These are phyloP conservation scores for Spisula solida DNA, from an alignment of 2,888 invertebrate species.

Conservation along the genomic window DNA sequence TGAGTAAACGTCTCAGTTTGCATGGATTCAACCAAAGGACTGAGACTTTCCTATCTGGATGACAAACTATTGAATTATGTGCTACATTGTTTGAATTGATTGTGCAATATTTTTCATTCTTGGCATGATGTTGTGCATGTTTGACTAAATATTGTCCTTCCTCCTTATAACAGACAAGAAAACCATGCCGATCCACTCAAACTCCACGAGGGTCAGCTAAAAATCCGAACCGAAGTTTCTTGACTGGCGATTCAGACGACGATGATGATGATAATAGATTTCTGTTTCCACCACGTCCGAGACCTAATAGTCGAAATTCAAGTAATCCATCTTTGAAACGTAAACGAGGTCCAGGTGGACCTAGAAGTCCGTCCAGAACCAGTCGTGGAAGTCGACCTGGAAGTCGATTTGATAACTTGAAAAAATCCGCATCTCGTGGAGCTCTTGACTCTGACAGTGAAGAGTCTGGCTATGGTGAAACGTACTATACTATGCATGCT, in stretches of 20 bases:
- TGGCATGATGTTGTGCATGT: constrained; percentile 38
- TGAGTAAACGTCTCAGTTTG: not conserved
- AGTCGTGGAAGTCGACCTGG: constrained; percentile 68
- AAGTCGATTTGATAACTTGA: constrained; percentile 70
- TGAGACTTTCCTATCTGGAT: not conserved
- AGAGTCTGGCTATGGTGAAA: constrained; percentile 85
- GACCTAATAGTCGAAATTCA: constrained; percentile 71
- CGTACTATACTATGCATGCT: constrained; percentile 84
- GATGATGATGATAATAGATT: constrained; percentile 71
- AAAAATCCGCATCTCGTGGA: constrained; percentile 76
- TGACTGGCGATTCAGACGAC: constrained; percentile 73
- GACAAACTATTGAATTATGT: constrained; percentile 18
- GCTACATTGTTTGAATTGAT: constrained; percentile 6
- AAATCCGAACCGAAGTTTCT: constrained; percentile 72
- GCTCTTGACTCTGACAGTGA: constrained; percentile 83
- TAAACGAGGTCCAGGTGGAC: constrained; percentile 62
- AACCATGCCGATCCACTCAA: constrained; percentile 82
- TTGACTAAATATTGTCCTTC: constrained; percentile 63
- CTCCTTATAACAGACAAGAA: constrained; percentile 77
- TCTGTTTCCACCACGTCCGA: constrained; percentile 69
- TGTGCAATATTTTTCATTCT: constrained; percentile 58
- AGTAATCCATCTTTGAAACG: constrained; percentile 72
- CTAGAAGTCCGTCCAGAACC: constrained; percentile 55
- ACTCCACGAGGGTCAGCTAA: constrained; percentile 77
- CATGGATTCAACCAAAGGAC: not conserved